A percentile compares a stretch with the other conserved stretches of the same genome.
These are phyloP conservation scores for Bombus sylvicola DNA, from an alignment of 1,140 invertebrate genomes.

Conservation along the genomic window DNA sequence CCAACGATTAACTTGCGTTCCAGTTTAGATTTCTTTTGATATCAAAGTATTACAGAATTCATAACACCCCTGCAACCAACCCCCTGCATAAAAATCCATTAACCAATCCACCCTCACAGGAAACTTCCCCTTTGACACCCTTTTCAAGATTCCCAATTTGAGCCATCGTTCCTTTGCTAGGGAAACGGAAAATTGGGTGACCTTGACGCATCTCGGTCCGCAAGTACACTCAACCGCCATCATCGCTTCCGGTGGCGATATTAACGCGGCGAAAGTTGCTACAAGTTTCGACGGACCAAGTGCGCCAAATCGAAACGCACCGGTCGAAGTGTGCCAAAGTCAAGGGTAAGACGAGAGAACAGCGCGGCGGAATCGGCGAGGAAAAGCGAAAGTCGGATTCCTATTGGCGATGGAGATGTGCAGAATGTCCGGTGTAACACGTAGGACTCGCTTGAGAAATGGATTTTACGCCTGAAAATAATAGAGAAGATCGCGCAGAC, in stretches of 20 bases:
- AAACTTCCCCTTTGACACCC: not conserved
- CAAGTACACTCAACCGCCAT: not conserved
- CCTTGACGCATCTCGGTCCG: constrained; percentile 14
- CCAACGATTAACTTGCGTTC: not conserved
- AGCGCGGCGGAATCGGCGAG: not conserved
- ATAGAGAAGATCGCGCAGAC: too few relatives aligned
- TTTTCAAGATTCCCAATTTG: too few relatives aligned
- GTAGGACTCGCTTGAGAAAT: too few relatives aligned
- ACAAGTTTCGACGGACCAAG: constrained; percentile 38
- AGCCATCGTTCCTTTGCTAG: not conserved
- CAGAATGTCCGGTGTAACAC: too few relatives aligned
- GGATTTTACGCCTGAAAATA: too few relatives aligned
- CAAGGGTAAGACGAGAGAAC: constrained; percentile 55
- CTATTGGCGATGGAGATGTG: not conserved
- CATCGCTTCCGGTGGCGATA: constrained; percentile 14
- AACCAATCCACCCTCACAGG: not conserved
- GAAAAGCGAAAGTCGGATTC: constrained; percentile 41
- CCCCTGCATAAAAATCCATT: not conserved
- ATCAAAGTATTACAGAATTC: not conserved
- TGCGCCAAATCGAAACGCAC: constrained; percentile 11
- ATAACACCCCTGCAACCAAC: not conserved
- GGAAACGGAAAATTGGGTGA: not conserved
- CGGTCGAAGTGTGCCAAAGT: constrained; percentile 78
- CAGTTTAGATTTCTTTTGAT: not conserved
- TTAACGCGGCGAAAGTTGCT: constrained; percentile 45